These are phyloP conservation scores for Sphaerophoria rueppellii DNA, from an alignment of 2,888 invertebrate species.

Conservation along the genomic window DNA sequence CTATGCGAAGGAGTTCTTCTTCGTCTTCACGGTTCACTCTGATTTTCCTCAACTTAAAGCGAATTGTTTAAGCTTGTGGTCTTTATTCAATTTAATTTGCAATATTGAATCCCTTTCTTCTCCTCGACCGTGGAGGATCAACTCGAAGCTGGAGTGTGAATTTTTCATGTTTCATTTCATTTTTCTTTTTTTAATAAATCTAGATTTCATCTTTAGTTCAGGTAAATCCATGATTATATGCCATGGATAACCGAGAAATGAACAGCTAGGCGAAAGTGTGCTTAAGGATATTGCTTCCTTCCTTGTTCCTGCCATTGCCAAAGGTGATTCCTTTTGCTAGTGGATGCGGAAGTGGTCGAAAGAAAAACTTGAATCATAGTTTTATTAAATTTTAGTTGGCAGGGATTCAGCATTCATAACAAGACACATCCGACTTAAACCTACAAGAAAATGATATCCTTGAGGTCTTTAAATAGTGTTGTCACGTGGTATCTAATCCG, in stretches of 20 bases:
- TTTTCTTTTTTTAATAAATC: conserved; percentile 10
- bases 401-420: conserved; percentile 3
- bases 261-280: neutral
- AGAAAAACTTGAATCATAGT: conserved; percentile 1
- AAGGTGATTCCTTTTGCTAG: neutral
- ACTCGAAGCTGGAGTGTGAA: neutral
- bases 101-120: conserved; percentile 43
- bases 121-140: neutral
- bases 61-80: neutral
- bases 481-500: conserved; percentile 18
- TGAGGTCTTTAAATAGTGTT: conserved; percentile 31
- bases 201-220: conserved; percentile 36
- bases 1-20: conserved; percentile 1
- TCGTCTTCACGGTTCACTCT: neutral
- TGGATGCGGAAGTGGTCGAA: neutral
- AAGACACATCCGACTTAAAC: neutral
- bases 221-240: conserved; percentile 55
- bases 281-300: conserved; percentile 30
- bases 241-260: conserved; percentile 38
- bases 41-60: neutral
- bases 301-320: neutral
- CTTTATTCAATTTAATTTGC: conserved; percentile 63
- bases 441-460: neutral
- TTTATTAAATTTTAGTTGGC: conserved; percentile 50
- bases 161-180: neutral